A percentile compares a stretch with the other conserved stretches of the same genome.
Conservation (phyloP, 2,888 invertebrate species). For the Ophion ellenae region DNA sequence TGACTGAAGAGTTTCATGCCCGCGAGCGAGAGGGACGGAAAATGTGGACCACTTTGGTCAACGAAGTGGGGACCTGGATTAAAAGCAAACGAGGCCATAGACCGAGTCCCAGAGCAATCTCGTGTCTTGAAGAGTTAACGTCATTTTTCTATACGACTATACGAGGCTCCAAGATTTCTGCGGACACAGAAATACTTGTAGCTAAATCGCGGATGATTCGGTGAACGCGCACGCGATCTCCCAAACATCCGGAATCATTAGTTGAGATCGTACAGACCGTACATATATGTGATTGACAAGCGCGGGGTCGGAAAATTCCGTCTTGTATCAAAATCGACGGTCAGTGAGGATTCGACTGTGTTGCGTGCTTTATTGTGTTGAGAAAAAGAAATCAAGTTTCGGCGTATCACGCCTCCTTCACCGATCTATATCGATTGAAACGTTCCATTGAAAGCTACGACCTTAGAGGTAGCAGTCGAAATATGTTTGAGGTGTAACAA, state of each 20-base stretch:
- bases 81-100: constrained; percentile 84
- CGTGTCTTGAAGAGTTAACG: constrained; percentile 82
- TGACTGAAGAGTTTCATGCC: constrained; percentile 32
- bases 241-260: constrained; percentile 14
- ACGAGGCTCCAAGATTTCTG: constrained; percentile 14
- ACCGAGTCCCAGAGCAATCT: constrained; percentile 82
- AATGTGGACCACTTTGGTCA: constrained; percentile 80
- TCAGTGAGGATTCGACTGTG: constrained; percentile 45
- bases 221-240: constrained; percentile 41
- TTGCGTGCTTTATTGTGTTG: background rate
- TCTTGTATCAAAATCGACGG: constrained; percentile 43
- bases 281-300: constrained; percentile 21
- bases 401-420: too few relatives aligned
- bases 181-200: background rate
- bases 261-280: background rate
- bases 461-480: too few relatives aligned
- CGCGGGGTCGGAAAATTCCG: constrained; percentile 36
- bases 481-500: too few relatives aligned
- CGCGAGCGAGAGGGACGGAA: constrained; percentile 78
- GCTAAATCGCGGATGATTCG: constrained; percentile 25
- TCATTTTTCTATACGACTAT: constrained; percentile 69
- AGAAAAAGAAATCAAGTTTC: background rate
- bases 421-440: background rate
- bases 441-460: background rate
- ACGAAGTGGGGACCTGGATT: constrained; percentile 83